phyloP scores from a whole-genome alignment of 2,888 invertebrate genomes.

The Cancer borealis region DNA sequence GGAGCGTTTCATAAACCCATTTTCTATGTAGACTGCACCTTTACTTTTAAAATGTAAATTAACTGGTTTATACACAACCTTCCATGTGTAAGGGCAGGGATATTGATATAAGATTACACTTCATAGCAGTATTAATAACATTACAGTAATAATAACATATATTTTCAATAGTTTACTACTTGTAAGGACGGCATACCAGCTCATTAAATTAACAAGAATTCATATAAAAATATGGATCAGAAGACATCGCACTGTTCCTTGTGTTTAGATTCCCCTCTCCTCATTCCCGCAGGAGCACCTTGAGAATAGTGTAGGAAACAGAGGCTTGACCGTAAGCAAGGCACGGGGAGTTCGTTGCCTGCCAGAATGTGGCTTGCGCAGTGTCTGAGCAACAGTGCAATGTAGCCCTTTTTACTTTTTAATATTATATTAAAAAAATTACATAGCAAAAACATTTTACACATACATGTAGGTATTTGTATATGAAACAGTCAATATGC shows the following conservation, averaged over 20 bases:
- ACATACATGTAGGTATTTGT: constrained; percentile 37
- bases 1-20: constrained; percentile 59
- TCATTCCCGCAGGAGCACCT: constrained; percentile 74
- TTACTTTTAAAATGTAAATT: constrained; percentile 57
- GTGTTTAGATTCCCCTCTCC: constrained; percentile 71
- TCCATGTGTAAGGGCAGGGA: constrained; percentile 73
- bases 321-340: constrained; percentile 74
- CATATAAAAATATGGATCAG: constrained; percentile 76
- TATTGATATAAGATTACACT: constrained; percentile 73
- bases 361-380: constrained; percentile 72
- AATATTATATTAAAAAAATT: constrained; percentile 50
- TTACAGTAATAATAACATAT: constrained; percentile 71
- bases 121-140: constrained; percentile 73
- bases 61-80: constrained; percentile 72
- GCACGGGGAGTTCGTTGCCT: constrained; percentile 76
- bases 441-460: constrained; percentile 9
- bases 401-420: constrained; percentile 66
- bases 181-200: constrained; percentile 76
- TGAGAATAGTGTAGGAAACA: constrained; percentile 74
- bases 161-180: constrained; percentile 74
- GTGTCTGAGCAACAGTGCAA: constrained; percentile 68
- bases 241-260: constrained; percentile 76
- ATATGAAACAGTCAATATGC: constrained; percentile 44
- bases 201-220: constrained; percentile 75
- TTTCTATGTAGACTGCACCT: constrained; percentile 60